These are phyloP conservation scores for Callocephalon fimbriatum DNA, from an alignment of 2,113 vertebrate genomes.

Conservation along the genomic window DNA sequence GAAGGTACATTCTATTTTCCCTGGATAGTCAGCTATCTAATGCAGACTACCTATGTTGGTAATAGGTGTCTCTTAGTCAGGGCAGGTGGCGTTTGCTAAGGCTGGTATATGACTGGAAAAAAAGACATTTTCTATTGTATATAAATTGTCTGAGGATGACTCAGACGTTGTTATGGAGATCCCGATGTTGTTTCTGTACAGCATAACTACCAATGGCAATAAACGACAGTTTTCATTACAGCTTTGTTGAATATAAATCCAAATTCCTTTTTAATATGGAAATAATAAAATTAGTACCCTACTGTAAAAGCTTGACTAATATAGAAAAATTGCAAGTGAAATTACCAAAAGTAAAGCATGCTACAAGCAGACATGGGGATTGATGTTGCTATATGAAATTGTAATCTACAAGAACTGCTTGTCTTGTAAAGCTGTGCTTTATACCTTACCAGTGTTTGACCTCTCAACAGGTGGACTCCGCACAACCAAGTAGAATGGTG, in stretches of 20 bases:
- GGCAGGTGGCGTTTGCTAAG: neutral
- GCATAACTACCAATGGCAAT: neutral
- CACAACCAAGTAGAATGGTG: neutral
- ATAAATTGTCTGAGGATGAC: neutral
- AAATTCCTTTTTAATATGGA: neutral
- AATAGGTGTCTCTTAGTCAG: neutral
- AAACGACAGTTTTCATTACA: neutral
- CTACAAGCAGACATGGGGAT: neutral
- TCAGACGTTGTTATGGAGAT: neutral
- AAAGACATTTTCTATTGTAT: neutral
- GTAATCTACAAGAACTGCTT: neutral
- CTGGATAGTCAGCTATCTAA: neutral
- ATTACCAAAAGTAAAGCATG: neutral
- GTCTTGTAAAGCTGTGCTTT: neutral
- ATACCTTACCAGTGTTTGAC: neutral
- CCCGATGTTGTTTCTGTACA: neutral
- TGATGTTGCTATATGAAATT: neutral
- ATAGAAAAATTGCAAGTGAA: neutral
- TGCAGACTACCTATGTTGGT: neutral
- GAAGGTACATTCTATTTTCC: neutral
- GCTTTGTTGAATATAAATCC: neutral
- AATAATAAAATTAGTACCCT: neutral
- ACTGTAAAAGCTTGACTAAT: neutral
- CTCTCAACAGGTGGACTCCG: neutral
- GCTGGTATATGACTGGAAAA: neutral